These are phyloP conservation scores for Penelope pileata DNA, from an alignment of 2,113 vertebrate genomes.

Conservation along the genomic window DNA sequence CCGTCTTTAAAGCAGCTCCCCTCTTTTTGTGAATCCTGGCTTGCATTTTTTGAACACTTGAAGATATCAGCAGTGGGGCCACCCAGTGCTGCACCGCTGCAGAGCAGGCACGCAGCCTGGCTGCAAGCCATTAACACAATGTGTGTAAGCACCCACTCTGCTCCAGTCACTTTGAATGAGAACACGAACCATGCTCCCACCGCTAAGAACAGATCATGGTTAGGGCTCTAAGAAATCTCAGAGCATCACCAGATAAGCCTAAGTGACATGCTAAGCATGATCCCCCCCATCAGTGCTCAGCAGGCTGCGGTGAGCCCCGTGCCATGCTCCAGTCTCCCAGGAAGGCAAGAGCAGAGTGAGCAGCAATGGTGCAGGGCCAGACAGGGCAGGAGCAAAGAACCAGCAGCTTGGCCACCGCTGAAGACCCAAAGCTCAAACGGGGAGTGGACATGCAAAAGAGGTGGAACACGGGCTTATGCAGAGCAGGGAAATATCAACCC, in stretches of 20 bases:
- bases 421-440: background rate
- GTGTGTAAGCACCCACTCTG: background rate
- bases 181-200: background rate
- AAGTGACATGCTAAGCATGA: accelerated
- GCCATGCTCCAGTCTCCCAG: too few relatives aligned
- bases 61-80: background rate
- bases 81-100: background rate
- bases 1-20: background rate
- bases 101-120: too few relatives aligned
- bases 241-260: background rate
- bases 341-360: background rate
- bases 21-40: background rate
- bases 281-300: background rate
- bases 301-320: accelerated
- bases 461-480: background rate
- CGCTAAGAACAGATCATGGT: background rate
- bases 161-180: background rate
- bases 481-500: background rate
- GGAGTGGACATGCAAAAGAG: background rate
- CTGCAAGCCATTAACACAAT: background rate
- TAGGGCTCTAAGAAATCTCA: background rate
- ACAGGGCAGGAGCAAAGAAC: background rate
- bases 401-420: background rate
- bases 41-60: background rate
- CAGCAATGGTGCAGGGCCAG: background rate